These are phyloP conservation scores for Heteropelma amictum DNA, from an alignment of 2,888 invertebrate genomes.

Conservation along the genomic window DNA sequence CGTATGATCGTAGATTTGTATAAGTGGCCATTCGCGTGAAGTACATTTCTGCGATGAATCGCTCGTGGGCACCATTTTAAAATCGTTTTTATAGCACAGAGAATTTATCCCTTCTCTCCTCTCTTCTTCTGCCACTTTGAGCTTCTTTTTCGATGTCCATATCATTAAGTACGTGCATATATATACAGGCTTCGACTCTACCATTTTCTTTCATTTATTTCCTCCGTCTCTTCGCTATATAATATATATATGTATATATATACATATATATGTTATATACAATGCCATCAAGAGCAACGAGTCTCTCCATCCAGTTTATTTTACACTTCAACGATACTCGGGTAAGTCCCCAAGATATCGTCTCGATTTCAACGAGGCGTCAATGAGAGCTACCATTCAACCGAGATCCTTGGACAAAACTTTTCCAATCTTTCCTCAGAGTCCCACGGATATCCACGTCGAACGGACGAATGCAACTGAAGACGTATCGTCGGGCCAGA, in stretches of 20 bases:
- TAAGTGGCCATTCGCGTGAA: conserved; percentile 1
- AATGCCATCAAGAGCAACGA: too few species aligned
- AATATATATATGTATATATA: too few species aligned
- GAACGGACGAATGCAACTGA: conserved; percentile 47
- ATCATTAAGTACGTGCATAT: neutral
- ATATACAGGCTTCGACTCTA: neutral
- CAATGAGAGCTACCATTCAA: conserved; percentile 50
- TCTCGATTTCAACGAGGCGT: conserved; percentile 62
- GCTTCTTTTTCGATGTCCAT: neutral
- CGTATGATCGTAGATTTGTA: neutral
- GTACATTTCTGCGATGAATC: conserved; percentile 14
- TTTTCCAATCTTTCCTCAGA: conserved; percentile 48
- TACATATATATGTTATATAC: too few species aligned
- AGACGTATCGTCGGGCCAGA: conserved; percentile 54
- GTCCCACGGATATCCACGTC: neutral
- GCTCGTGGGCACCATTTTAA: conserved; percentile 10
- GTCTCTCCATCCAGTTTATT: conserved; percentile 62
- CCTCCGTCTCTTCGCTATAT: neutral
- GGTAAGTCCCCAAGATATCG: conserved; percentile 32
- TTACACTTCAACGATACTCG: conserved; percentile 64
- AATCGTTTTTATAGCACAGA: conserved; percentile 10
- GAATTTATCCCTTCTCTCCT: conserved; percentile 10
- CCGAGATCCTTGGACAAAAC: conserved; percentile 56
- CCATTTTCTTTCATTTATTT: neutral
- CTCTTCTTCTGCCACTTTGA: neutral